A percentile compares a stretch with the other conserved stretches of the same genome.
Evolutionary conservation across 2,113 vertebrate genomes (phyloP).

Genomic region (Castor canadensis): DNA sequence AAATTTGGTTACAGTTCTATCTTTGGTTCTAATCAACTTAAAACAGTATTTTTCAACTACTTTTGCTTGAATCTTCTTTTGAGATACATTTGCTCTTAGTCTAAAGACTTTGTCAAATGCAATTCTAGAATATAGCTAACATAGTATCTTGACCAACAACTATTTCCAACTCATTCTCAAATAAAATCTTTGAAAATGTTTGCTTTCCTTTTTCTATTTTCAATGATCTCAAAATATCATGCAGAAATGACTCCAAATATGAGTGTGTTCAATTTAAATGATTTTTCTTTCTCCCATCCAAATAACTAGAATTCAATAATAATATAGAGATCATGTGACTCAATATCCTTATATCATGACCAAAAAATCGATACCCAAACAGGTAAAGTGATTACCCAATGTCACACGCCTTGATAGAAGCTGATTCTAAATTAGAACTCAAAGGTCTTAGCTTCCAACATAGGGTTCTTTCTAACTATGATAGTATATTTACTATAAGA

Average conservation of each 20-base stretch:
- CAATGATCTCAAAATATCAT: constrained; percentile 59
- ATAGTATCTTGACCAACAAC: constrained; percentile 66
- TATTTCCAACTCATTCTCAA: constrained; percentile 72
- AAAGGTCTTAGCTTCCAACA: background rate
- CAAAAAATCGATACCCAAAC: background rate
- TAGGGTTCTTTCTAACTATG: background rate
- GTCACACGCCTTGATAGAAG: background rate
- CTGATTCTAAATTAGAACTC: background rate
- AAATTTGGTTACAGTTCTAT: constrained; percentile 32
- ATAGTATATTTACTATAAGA: background rate
- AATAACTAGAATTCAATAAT: background rate
- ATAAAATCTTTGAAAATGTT: constrained; percentile 75
- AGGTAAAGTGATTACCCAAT: background rate
- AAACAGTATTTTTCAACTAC: constrained; percentile 45
- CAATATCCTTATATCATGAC: background rate
- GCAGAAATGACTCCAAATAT: constrained; percentile 64
- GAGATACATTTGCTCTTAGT: constrained; percentile 35
- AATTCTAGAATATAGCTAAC: constrained; percentile 61
- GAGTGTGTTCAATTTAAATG: background rate
- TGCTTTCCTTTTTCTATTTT: constrained; percentile 59
- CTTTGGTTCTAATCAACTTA: constrained; percentile 60
- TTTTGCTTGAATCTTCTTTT: constrained; percentile 59
- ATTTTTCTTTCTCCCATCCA: background rate
- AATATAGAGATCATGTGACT: background rate
- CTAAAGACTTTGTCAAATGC: constrained; percentile 44